These are phyloP conservation scores for Netelia inedita DNA, from an alignment of 2,888 invertebrate genomes.

Conservation along the genomic window DNA sequence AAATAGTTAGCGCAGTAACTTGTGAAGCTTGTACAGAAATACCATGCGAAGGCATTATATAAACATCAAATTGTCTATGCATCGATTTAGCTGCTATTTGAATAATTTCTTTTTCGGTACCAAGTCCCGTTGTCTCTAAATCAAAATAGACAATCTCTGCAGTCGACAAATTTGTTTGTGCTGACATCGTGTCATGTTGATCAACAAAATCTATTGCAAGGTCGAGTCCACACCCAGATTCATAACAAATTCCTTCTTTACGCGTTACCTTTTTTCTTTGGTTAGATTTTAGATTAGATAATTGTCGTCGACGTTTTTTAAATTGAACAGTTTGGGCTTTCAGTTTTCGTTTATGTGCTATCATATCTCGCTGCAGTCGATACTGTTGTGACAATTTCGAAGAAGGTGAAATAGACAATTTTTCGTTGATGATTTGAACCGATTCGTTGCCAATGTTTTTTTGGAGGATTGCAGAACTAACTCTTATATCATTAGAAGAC, in stretches of 20 bases:
- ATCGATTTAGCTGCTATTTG: constrained; percentile 9
- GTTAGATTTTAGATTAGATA: constrained; percentile 41
- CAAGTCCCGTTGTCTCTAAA: constrained; percentile 32
- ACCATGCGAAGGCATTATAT: constrained; percentile 5
- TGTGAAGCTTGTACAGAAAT: constrained; percentile 42
- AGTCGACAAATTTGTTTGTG: not conserved
- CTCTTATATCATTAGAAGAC: constrained; percentile 63
- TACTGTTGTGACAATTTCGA: constrained; percentile 43
- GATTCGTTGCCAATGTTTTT: constrained; percentile 62
- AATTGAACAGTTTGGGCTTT: constrained; percentile 35
- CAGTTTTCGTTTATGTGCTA: constrained; percentile 32
- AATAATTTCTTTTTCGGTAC: too few species aligned
- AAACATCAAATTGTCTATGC: constrained; percentile 14
- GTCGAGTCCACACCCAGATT: constrained; percentile 57
- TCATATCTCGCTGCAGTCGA: constrained; percentile 39
- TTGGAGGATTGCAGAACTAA: constrained; percentile 59
- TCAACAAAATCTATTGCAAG: constrained; percentile 60
- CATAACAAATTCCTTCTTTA: constrained; percentile 57
- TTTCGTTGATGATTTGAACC: constrained; percentile 29
- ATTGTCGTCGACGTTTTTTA: constrained; percentile 59
- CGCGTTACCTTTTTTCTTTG: constrained; percentile 14
- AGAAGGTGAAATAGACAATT: constrained; percentile 48
- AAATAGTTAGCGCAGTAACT: constrained; percentile 26
- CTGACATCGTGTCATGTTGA: not conserved
- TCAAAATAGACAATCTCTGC: constrained; percentile 39